Evolutionary conservation across 2,888 invertebrate species (phyloP).

Genomic region (Acleris sparsana): DNA sequence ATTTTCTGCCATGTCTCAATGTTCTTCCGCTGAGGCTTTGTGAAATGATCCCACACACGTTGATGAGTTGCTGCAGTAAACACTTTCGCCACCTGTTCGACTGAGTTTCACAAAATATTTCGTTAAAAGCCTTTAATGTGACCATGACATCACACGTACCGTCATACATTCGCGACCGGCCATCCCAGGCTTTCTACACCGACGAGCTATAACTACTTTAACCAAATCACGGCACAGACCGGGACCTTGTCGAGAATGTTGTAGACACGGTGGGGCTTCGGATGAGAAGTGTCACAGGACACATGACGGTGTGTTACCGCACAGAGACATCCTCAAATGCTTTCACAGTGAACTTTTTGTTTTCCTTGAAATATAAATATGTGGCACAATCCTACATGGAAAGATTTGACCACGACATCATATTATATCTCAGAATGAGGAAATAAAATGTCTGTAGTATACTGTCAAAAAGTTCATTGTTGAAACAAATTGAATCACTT

Average conservation of each 20-base stretch:
- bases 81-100: conserved; percentile 99
- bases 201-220: conserved; percentile 46
- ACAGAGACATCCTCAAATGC: conserved; percentile 43
- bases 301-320: conserved; percentile 46
- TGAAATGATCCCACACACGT: conserved; percentile 99
- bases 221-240: conserved; percentile 50
- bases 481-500: conserved; percentile 46
- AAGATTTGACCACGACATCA: too few relatives aligned
- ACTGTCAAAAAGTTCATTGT: conserved; percentile 16
- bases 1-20: conserved; percentile 99
- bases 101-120: conserved; percentile 86
- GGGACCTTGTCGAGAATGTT: conserved; percentile 44
- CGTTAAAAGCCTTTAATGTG: conserved; percentile 65
- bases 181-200: conserved; percentile 51
- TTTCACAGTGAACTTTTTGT: conserved; percentile 44
- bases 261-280: conserved; percentile 41
- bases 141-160: conserved; percentile 69
- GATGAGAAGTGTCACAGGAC: conserved; percentile 43
- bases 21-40: conserved; percentile 99
- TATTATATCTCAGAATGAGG: too few relatives aligned
- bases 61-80: conserved; percentile 97
- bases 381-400: neutral
- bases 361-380: neutral
- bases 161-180: conserved; percentile 61
- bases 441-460: neutral